Evolutionary conservation across 2,888 invertebrate genomes (phyloP).

Genomic region (Melanophora roralis): DNA sequence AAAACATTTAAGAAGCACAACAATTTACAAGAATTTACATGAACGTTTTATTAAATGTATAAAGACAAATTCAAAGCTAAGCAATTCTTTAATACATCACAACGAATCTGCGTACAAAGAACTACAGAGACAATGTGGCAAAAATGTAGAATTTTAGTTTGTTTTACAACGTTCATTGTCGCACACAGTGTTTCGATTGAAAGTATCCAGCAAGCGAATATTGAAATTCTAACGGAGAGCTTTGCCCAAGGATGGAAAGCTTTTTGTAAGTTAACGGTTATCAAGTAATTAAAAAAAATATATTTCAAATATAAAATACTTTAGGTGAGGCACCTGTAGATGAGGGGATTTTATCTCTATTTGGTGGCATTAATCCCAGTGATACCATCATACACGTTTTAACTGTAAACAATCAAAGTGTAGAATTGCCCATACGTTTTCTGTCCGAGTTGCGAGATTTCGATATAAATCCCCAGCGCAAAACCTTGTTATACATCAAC

Average conservation of each 20-base stretch:
- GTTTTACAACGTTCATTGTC: background rate
- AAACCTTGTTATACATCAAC: constrained; percentile 71
- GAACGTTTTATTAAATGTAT: background rate
- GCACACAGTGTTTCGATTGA: constrained; percentile 42
- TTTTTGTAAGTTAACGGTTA: constrained; percentile 68
- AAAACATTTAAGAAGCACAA: background rate
- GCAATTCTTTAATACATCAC: background rate
- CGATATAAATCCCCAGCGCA: constrained; percentile 69
- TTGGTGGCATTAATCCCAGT: constrained; percentile 72
- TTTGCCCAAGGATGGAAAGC: constrained; percentile 69
- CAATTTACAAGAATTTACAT: background rate
- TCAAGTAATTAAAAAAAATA: background rate
- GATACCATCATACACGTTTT: constrained; percentile 70
- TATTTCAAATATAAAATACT: background rate
- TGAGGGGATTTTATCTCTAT: constrained; percentile 72
- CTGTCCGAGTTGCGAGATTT: constrained; percentile 71
- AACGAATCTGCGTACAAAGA: background rate
- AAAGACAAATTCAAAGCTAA: constrained; percentile 27
- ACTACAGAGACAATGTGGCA: background rate
- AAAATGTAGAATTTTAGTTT: constrained; percentile 15
- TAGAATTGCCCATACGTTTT: constrained; percentile 71
- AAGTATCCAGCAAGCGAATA: constrained; percentile 67
- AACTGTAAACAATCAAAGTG: constrained; percentile 71
- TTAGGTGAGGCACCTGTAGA: constrained; percentile 72
- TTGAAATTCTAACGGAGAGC: constrained; percentile 67